Evolutionary conservation across 1,140 invertebrate species (phyloP).

Genomic region (Coenobita brevimanus): DNA sequence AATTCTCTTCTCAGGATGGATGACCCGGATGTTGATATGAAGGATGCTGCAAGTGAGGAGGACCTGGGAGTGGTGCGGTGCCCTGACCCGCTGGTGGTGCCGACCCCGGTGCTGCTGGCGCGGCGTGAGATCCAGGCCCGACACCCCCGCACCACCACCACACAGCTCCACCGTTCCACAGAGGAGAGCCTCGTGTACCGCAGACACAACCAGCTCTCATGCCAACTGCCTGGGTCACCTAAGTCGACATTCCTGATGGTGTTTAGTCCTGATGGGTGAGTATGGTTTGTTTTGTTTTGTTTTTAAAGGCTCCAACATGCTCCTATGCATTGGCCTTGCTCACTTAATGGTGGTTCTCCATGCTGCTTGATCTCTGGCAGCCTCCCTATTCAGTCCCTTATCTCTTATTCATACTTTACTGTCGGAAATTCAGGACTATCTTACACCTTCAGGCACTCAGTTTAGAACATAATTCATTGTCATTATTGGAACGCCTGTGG

Average conservation of each 20-base stretch:
- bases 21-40: constrained; percentile 31
- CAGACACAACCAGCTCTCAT: constrained; percentile 71
- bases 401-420: too few species aligned
- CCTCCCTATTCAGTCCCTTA: too few species aligned
- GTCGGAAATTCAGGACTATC: too few species aligned
- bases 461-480: too few species aligned
- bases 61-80: not conserved
- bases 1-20: not conserved
- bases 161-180: constrained; percentile 34
- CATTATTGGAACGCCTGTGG: too few species aligned
- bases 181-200: constrained; percentile 49
- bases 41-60: constrained; percentile 23
- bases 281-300: too few species aligned
- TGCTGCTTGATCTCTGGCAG: too few species aligned
- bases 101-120: constrained; percentile 40
- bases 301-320: too few species aligned
- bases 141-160: constrained; percentile 35
- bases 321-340: too few species aligned
- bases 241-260: constrained; percentile 88
- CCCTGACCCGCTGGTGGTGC: constrained; percentile 33
- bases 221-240: constrained; percentile 83
- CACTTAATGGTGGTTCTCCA: too few species aligned
- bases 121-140: constrained; percentile 32
- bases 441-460: too few species aligned
- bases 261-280: constrained; percentile 88